phyloP scores from a whole-genome alignment of 1,140 invertebrate genomes.

The Elymnias hypermnestra region DNA sequence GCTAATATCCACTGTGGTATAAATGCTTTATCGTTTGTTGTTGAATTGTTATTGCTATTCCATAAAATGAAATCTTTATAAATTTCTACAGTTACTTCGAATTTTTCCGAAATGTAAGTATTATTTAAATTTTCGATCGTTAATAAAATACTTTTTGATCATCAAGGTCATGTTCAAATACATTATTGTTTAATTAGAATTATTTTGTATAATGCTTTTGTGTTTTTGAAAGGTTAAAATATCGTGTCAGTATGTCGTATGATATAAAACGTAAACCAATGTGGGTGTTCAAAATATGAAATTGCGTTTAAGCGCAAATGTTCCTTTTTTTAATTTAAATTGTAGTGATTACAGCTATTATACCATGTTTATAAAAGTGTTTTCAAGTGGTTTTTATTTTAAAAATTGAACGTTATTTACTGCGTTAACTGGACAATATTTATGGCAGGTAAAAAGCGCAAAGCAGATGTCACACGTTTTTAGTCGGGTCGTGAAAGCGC shows the following conservation, averaged over 20 bases:
- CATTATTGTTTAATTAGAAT: no score
- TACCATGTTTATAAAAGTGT: constrained; percentile 27
- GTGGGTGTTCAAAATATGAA: constrained; percentile 72
- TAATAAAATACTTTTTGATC: no score
- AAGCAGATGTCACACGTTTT: constrained; percentile 50
- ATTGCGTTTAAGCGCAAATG: constrained; percentile 61
- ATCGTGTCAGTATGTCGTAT: constrained; percentile 28
- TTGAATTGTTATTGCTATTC: no score
- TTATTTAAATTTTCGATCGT: no score
- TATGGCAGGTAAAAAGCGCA: constrained; percentile 47
- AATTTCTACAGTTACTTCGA: no score
- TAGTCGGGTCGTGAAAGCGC: constrained; percentile 46
- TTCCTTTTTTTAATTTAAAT: constrained; percentile 46
- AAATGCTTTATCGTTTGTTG: no score
- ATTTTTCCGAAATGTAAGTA: no score
- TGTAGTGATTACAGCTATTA: constrained; percentile 37
- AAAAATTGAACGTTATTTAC: constrained; percentile 36
- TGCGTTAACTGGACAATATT: constrained; percentile 50
- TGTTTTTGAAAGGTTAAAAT: no score
- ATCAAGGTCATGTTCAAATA: no score
- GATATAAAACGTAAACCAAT: constrained; percentile 28
- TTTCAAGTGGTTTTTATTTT: constrained; percentile 28
- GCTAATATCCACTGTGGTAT: no score
- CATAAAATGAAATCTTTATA: no score
- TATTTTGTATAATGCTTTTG: no score